phyloP scores from a whole-genome alignment of 2,888 invertebrate genomes.

The Drosophila macrospina region DNA sequence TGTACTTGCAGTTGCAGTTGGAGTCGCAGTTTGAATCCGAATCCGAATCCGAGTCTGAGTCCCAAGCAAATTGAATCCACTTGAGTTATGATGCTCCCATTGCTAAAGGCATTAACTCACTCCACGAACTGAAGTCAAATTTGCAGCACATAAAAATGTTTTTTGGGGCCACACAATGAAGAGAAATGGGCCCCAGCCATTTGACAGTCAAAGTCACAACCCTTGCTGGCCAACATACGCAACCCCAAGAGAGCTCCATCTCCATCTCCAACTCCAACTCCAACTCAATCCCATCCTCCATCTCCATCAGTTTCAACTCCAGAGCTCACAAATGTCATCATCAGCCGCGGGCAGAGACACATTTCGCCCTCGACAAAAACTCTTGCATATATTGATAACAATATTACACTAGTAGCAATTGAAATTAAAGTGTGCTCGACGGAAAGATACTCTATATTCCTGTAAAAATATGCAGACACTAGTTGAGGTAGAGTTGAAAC shows the following conservation, averaged over 20 bases:
- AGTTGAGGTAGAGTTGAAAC: too few species aligned
- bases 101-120: constrained; percentile 48
- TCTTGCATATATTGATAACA: constrained; percentile 70
- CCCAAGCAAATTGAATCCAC: constrained; percentile 64
- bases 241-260: neutral
- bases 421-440: neutral
- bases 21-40: neutral
- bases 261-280: neutral
- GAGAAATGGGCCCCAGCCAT: constrained; percentile 11
- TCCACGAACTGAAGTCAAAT: constrained; percentile 36
- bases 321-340: constrained; percentile 75
- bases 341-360: constrained; percentile 49
- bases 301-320: constrained; percentile 56
- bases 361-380: constrained; percentile 24
- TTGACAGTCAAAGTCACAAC: constrained; percentile 31
- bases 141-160: constrained; percentile 57
- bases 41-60: constrained; percentile 14
- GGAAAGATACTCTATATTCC: neutral
- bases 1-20: neutral
- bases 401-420: constrained; percentile 53
- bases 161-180: constrained; percentile 26
- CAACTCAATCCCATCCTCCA: constrained; percentile 33
- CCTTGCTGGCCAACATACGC: constrained; percentile 31
- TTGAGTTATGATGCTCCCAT: constrained; percentile 59
- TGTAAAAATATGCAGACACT: too few species aligned